Evolutionary conservation across 2,888 invertebrate genomes (phyloP), one percentile per base, ranked within the genome.

Genomic region (Microplitis deprimator): DNA sequence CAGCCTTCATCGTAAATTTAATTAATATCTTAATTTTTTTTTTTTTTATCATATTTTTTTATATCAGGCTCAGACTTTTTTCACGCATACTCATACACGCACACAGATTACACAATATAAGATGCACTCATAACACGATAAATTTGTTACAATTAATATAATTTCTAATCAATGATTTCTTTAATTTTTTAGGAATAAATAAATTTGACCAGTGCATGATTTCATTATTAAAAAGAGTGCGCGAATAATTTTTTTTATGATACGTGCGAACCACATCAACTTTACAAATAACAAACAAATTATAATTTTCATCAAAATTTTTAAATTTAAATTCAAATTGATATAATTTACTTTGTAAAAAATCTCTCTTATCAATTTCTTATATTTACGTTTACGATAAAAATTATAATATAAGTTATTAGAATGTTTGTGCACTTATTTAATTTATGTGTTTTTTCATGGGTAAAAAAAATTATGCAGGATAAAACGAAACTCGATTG

Each of bases 191-290:
- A 82, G 82, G 81, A 82, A 83, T 83, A 84, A 80, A 85, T 85
- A 82, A 83, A 85, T 87, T 86, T 83, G 83, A 87, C 86, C 83
- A 83, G 89, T 89, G 89, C 89, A 86, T 86, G 86, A 87, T 86
- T 86, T 87, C 87, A 89, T 88, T 87, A 85, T 87, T 87, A 85
- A 41, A 87, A 87, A 87, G 88, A 88, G 87, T 85, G 84, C 82
- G 85, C 82, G 85, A 86, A 83, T 84, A 80, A 82, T 29, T 29
- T 29, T 82, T 84, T 59, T 40, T 39, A 29, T 29, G 60, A 29
- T 29, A 20, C 2, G 20, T 70, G 60, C 6, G 5, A 60, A 39
- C 70, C 70, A 60, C 6, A 70, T 59, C 4, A 29, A 6, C 5
- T 17, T 13, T 20, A 20, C 20, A 20, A 20, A 20, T 20, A 20